These are phyloP conservation scores for Drosophila paranaensis DNA, from an alignment of 2,888 invertebrate genomes.

Conservation along the genomic window DNA sequence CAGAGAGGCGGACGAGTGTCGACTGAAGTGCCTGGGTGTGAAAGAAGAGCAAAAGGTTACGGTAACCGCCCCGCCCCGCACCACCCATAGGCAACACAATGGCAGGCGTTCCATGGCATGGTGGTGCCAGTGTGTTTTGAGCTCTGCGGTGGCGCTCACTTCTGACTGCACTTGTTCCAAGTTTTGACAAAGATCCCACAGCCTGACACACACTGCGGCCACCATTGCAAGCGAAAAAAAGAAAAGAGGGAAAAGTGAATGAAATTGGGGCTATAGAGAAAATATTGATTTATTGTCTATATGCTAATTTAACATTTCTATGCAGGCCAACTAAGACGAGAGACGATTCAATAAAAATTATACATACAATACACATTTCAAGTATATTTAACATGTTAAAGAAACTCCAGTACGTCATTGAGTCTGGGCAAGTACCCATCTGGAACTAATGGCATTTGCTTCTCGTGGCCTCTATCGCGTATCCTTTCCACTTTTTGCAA, in stretches of 20 bases:
- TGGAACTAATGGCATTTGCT: conserved; percentile 41
- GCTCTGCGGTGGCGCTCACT: conserved; percentile 22
- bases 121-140: conserved; percentile 44
- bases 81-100: conserved; percentile 16
- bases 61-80: background rate
- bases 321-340: background rate
- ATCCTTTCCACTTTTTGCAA: conserved; percentile 43
- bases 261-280: conserved; percentile 3
- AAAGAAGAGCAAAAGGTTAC: conserved; percentile 4
- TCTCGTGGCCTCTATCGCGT: conserved; percentile 30
- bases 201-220: conserved; percentile 18
- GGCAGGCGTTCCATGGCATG: background rate
- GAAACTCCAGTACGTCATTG: conserved; percentile 37
- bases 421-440: conserved; percentile 55
- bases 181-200: conserved; percentile 50
- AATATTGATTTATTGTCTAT: conserved; percentile 37
- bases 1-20: conserved; percentile 25
- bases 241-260: conserved; percentile 1
- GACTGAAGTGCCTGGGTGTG: conserved; percentile 30
- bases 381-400: conserved; percentile 30
- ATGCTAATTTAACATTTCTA: conserved; percentile 36
- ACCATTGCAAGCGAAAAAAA: conserved; percentile 21
- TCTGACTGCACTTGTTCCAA: conserved; percentile 38
- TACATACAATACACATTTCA: background rate
- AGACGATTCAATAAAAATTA: background rate